Base-by-base conservation (phyloP, 2,113 vertebrate species). In the Pipra filicauda region DNA sequence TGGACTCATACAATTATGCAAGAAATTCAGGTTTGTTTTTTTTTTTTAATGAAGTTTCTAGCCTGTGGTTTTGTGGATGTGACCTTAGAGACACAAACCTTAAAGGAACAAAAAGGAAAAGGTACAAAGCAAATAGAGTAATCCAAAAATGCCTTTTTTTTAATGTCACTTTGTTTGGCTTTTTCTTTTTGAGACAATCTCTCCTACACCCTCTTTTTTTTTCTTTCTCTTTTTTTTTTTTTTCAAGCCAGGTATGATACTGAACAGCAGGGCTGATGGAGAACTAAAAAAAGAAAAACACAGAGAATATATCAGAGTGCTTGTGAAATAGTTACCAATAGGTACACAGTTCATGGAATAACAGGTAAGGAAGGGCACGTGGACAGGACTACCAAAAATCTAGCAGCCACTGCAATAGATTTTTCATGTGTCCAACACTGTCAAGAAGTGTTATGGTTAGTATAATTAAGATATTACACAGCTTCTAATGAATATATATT, bases 161-260 rank as follows among this genome's bases (percentile, higher is more conserved):
- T 11, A 16, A 26, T 31, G 14, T 43, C 5, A 14, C 27, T 11
- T 51, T 69, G 27, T 74, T 75, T 35, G 28, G 7, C 18, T 18
- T 49, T 83, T 74, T 80, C 15, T 55, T 69, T 88, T 67, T 51
- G 21, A 72, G n/a, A 18, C n/a, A 43, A 11, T 41, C 7, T 59
- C 13, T 51, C 23, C 35, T 82, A 27, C 7, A 1, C 33, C 1
- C 0, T 8, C 0, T 8, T 21, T 24, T 23, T 23, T 22, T 30
- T 15, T 14, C 4, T 7, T 2, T 15, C 7, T 8, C 5, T 2
- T 6, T 26, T 8, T 3, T 10, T 33, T 27, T 33, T 2, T 1
- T 44, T 43, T 21, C 19, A 54, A 41, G 51, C 6, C 5, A 8
- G 4, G 2, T 65, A 13, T 41, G 48, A 78, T 62, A 44, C 21